phyloP scores from a whole-genome alignment of 1,140 invertebrate genomes.

The Parapsyche elsis region DNA sequence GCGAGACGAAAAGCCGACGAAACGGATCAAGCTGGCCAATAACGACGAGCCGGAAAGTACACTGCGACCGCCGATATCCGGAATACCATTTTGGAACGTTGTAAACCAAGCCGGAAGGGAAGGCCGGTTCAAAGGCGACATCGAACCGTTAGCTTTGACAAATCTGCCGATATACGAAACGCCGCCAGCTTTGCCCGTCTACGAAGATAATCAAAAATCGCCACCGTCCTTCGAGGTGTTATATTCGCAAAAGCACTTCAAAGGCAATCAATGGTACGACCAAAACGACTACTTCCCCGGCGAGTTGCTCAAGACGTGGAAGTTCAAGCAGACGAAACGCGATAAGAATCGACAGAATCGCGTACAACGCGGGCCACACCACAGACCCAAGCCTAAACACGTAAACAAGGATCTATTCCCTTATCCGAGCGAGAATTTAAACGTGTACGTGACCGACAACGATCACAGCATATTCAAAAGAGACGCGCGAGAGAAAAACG shows the following conservation, averaged over 20 bases:
- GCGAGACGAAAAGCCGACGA: not conserved
- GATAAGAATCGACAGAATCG: not conserved
- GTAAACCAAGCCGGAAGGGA: constrained; percentile 25
- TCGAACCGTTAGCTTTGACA: constrained; percentile 45
- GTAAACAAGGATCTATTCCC: constrained; percentile 61
- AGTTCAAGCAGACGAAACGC: constrained; percentile 26
- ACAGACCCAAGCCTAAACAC: constrained; percentile 57
- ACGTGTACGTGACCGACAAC: constrained; percentile 20
- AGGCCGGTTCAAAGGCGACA: constrained; percentile 38
- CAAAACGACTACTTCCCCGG: constrained; percentile 60
- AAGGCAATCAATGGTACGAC: constrained; percentile 55
- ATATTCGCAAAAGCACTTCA: constrained; percentile 51
- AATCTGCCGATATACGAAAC: constrained; percentile 51
- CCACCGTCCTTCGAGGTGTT: constrained; percentile 46
- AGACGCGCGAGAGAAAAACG: constrained; percentile 59
- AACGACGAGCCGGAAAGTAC: not conserved
- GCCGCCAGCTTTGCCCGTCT: constrained; percentile 38
- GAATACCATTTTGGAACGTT: constrained; percentile 34
- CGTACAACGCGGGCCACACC: not conserved
- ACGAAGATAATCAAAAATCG: not conserved
- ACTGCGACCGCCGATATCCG: constrained; percentile 18
- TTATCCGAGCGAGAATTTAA: constrained; percentile 57
- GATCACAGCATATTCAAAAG: constrained; percentile 56
- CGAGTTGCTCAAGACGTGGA: constrained; percentile 56
- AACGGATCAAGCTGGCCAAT: not conserved